Conservation (phyloP, 2,113 vertebrate genomes). For the Leuciscus idus region DNA sequence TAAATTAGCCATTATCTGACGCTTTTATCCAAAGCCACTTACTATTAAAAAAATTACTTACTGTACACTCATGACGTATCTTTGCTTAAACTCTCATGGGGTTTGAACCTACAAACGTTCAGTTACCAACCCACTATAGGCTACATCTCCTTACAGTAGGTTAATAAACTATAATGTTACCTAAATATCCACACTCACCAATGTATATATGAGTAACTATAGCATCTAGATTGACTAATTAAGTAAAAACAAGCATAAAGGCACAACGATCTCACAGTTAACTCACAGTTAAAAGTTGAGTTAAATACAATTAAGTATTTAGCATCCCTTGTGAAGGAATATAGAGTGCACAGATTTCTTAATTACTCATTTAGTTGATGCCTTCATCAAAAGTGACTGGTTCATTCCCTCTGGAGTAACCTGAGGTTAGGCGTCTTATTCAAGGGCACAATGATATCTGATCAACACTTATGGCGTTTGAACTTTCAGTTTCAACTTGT, state of each 20-base stretch:
- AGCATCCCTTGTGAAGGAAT: background rate
- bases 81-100: background rate
- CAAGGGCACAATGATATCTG: background rate
- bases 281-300: background rate
- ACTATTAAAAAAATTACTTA: background rate
- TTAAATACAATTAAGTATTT: background rate
- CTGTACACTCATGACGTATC: background rate
- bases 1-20: background rate
- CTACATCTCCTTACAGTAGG: background rate
- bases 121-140: background rate
- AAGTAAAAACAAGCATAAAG: background rate
- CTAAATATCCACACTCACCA: background rate
- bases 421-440: background rate
- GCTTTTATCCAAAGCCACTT: conserved; percentile 1
- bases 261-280: too few relatives aligned
- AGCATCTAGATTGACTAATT: background rate
- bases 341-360: background rate
- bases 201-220: background rate
- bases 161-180: background rate
- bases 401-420: too few relatives aligned
- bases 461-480: background rate
- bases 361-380: conserved; percentile 1
- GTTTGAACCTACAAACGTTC: background rate
- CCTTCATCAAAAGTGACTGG: background rate
- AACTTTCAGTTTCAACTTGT: background rate